Evolutionary conservation across 2,113 vertebrate species (phyloP).

Genomic region (Eretmochelys imbricata): DNA sequence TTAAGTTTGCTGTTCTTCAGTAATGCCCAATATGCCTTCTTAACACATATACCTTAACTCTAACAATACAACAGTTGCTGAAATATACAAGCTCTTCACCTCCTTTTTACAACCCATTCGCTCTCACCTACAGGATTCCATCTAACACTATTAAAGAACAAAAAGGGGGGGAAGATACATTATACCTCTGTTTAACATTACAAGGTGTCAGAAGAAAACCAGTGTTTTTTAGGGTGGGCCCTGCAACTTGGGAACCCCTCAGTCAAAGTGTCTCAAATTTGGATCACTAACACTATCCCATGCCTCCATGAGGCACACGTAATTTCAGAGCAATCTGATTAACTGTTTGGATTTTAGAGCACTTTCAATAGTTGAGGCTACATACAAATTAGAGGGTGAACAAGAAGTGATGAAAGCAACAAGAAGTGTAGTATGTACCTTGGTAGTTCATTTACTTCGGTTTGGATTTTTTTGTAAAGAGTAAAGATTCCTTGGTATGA

Average conservation of each 20-base stretch:
- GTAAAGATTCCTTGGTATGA: rapidly evolving
- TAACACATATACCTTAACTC: background rate
- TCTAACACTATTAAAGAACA: background rate
- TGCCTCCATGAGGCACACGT: background rate
- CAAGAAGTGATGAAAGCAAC: background rate
- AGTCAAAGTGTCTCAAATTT: background rate
- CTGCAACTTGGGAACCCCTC: background rate
- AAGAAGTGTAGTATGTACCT: background rate
- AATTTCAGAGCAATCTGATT: background rate
- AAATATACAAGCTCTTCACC: background rate
- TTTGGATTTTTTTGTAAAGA: background rate
- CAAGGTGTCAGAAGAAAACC: background rate
- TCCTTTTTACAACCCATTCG: no score
- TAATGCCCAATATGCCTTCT: background rate
- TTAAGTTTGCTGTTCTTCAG: background rate
- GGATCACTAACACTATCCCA: background rate
- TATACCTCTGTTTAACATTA: background rate
- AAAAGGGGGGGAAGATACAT: background rate
- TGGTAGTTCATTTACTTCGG: background rate
- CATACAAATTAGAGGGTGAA: rapidly evolving
- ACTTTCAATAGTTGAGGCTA: background rate
- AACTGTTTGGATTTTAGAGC: background rate
- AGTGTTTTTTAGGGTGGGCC: background rate
- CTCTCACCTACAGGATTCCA: background rate
- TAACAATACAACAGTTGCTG: background rate